phyloP scores from a whole-genome alignment of 1,140 invertebrate genomes.

The Anastrepha ludens region DNA sequence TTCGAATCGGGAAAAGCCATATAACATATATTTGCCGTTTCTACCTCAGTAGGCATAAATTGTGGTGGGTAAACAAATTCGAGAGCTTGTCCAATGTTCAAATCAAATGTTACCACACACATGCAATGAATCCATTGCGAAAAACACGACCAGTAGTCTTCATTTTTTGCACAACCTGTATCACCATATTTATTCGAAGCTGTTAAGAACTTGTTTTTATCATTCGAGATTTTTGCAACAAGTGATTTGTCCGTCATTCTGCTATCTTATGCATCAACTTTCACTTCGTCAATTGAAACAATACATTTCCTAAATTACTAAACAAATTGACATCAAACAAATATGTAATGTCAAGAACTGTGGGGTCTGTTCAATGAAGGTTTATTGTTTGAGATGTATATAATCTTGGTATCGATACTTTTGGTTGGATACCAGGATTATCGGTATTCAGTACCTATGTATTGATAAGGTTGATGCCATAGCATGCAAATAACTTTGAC shows the following conservation, averaged over 20 bases:
- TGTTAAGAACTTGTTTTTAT: neutral
- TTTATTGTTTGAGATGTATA: too few species aligned
- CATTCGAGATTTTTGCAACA: neutral
- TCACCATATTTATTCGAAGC: neutral
- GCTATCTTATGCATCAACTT: neutral
- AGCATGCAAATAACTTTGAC: too few species aligned
- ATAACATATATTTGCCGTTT: constrained; percentile 98
- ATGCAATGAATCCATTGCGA: constrained; percentile 97
- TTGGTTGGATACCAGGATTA: too few species aligned
- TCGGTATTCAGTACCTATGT: too few species aligned
- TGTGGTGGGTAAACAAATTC: constrained; percentile 91
- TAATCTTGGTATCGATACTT: too few species aligned
- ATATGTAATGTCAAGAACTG: neutral
- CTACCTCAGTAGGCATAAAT: constrained; percentile 90
- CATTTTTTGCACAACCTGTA: neutral
- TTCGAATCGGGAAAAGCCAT: constrained; percentile 99
- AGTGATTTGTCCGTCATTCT: constrained; percentile 1
- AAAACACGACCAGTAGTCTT: constrained; percentile 76
- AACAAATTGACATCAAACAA: neutral
- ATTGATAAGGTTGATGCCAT: too few species aligned
- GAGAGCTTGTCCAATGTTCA: constrained; percentile 92
- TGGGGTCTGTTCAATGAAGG: neutral
- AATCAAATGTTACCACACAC: constrained; percentile 98
- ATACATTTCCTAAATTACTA: neutral
- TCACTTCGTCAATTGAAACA: neutral